A percentile compares a stretch with the other conserved stretches of the same genome.
Conservation (phyloP, 2,797 vertebrate genomes). For the Oreortyx pictus region DNA sequence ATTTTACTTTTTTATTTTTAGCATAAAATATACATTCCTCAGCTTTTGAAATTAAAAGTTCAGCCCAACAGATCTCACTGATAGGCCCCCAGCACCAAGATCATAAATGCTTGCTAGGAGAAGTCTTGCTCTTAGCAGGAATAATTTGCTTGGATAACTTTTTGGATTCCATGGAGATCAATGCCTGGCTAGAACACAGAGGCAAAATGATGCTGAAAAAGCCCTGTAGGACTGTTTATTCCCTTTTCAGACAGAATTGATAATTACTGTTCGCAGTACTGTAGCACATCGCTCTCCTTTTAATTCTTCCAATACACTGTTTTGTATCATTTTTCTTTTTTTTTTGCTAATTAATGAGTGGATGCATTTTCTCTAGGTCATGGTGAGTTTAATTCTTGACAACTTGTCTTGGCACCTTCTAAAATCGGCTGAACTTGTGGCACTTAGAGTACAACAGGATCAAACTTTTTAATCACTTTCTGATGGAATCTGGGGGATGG, state of each 20-base stretch:
- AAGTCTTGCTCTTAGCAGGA: not conserved
- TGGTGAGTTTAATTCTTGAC: not conserved
- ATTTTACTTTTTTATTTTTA: not conserved
- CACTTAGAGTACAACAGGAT: not conserved
- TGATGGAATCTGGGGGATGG: not conserved
- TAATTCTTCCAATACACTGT: not conserved
- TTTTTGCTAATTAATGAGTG: not conserved
- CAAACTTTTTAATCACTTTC: not conserved
- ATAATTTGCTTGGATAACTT: constrained; percentile 4
- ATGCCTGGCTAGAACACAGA: constrained; percentile 10
- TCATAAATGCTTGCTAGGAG: not conserved
- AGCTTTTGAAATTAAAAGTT: not conserved
- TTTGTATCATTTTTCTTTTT: not conserved
- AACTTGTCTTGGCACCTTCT: not conserved
- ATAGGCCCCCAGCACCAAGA: not conserved
- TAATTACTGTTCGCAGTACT: constrained; percentile 37
- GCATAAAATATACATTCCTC: not conserved
- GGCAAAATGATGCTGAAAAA: constrained; percentile 31
- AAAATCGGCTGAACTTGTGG: not conserved
- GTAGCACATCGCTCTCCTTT: not conserved
- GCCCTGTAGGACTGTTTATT: constrained; percentile 32
- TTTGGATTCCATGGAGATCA: not conserved
- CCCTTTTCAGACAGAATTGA: constrained; percentile 40
- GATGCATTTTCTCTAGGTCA: constrained; percentile 1
- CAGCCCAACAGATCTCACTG: not conserved